Base-by-base conservation (phyloP, 2,797 vertebrate genomes). In the Xerus rutilus region DNA sequence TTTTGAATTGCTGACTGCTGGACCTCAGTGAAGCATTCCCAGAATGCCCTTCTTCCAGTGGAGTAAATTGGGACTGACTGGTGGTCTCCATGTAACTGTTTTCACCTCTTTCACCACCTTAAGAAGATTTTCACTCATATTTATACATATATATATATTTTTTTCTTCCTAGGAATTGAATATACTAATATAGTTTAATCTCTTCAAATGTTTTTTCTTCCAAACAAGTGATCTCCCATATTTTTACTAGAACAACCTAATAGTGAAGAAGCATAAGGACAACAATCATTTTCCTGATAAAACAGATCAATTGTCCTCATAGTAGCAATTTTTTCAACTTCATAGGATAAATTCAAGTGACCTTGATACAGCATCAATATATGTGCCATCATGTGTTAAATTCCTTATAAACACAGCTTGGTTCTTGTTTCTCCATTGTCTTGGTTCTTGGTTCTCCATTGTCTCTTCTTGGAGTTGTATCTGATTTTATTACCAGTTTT, bases 91-190 rank as follows among this genome's bases (percentile, higher is more conserved):
- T 21, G 9, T 57, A 43, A 72, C n/a, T 8, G 1, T 39, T n/a
- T 28, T 59, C 62, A 45, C 86, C 20, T 64, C 69, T 57, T 65
- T 39, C 20, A 64, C 21, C 45, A 47, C 45, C 45, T 47, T 47
- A 47, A 47, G 45, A 47, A 47, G 45, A 47, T 10, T 47, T 6
- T 47, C 45, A 47, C 45, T 47, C 45, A 47, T 15, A 52, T 15
- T 14, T 15, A 52, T 52, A 21, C 45, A 13, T 43, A 20, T 7
- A 79, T 3, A 35, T n/a, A 69, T 32, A 69, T 49, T 30, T 13
- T 30, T 70, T 49, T n/a, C 32, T 78, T 83, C 49, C 30, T 96
- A 89, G 39, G 54, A 88, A 94, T 7, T 45, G 6, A 87, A 79
- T 70, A 70, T 90, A 79, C 1, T 89, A 57, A 11, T 89, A 64